phyloP scores from a whole-genome alignment of 2,113 vertebrate genomes.

The Campylomormyrus tamandua region DNA sequence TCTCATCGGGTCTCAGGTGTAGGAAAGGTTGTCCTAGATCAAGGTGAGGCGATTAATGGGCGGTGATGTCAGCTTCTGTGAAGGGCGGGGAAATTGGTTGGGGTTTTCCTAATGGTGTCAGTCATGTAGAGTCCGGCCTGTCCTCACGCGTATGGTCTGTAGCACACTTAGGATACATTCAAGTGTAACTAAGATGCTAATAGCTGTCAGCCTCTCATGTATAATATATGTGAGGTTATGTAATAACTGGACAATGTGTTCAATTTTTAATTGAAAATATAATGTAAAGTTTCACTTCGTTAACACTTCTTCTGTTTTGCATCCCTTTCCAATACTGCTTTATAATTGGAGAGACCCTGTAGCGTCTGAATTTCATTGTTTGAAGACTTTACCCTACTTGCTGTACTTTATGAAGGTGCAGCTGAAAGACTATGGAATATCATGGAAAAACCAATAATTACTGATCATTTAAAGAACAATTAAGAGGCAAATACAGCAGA shows the following conservation, averaged over 20 bases:
- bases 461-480: background rate
- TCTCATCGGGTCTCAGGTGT: conserved; percentile 25
- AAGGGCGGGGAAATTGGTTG: background rate
- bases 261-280: background rate
- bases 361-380: background rate
- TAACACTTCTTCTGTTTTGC: background rate
- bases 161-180: background rate
- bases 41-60: conserved; percentile 26
- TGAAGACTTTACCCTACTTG: background rate
- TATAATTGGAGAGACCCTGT: background rate
- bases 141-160: background rate
- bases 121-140: background rate
- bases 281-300: background rate
- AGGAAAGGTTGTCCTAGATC: conserved; percentile 4
- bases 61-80: conserved; percentile 15
- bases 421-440: background rate
- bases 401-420: background rate
- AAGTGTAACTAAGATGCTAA: background rate
- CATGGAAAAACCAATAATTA: background rate
- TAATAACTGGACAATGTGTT: background rate
- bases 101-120: conserved; percentile 12
- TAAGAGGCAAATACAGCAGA: background rate
- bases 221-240: background rate
- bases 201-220: background rate
- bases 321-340: background rate